These are phyloP conservation scores for Anguilla megastoma DNA, from an alignment of 2,797 vertebrate species.

Conservation along the genomic window DNA sequence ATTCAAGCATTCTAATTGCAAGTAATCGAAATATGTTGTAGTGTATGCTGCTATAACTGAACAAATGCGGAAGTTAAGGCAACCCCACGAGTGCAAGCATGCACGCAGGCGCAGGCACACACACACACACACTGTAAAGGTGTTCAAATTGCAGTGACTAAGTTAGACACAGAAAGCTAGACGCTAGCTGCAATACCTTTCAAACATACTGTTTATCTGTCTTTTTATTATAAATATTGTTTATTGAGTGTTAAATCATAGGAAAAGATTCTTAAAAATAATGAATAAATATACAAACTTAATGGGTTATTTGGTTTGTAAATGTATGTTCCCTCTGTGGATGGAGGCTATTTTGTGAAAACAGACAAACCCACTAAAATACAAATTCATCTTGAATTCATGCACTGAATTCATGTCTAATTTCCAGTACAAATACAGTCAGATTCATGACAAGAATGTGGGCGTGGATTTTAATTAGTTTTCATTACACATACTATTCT, in stretches of 20 bases:
- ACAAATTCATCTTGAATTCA: background rate
- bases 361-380: background rate
- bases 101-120: background rate
- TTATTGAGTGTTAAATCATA: background rate
- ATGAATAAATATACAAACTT: background rate
- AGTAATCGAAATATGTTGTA: background rate
- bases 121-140: background rate
- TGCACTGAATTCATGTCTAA: background rate
- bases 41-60: background rate
- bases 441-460: background rate
- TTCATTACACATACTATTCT: background rate
- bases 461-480: background rate
- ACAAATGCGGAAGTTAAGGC: slow-evolving; percentile 21
- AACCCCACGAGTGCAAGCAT: slow-evolving; percentile 35
- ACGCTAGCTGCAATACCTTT: background rate
- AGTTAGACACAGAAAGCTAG: background rate
- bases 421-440: background rate
- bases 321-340: background rate
- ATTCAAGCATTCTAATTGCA: background rate
- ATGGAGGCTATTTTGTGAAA: background rate
- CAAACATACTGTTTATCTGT: background rate
- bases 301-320: background rate
- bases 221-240: background rate
- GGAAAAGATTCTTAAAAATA: background rate
- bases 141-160: background rate